Conservation (phyloP, 37 sponge, comb jelly and placozoan genomes). For the Beroe forskalii region DNA sequence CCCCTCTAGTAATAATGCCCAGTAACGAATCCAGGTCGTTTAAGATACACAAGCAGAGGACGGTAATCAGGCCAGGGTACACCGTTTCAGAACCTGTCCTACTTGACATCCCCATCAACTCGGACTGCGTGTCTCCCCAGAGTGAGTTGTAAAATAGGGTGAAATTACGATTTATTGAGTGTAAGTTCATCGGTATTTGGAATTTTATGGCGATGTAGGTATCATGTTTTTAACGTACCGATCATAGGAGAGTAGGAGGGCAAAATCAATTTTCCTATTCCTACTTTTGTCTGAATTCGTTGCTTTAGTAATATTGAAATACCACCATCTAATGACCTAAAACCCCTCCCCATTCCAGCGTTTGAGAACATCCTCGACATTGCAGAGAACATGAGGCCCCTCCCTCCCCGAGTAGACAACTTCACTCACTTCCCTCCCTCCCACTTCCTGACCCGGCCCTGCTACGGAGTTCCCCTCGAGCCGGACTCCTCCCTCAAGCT, state of each 20-base stretch:
- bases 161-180: too few relatives aligned
- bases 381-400: constrained; percentile 37
- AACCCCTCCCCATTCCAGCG: too few relatives aligned
- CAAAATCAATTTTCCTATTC: too few relatives aligned
- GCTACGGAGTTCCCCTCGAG: background rate
- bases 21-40: background rate
- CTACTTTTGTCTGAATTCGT: too few relatives aligned
- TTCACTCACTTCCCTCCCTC: constrained; percentile 56
- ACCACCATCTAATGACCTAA: too few relatives aligned
- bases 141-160: too few relatives aligned
- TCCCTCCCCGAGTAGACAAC: constrained; percentile 32
- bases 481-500: background rate
- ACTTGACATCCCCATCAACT: constrained; percentile 7
- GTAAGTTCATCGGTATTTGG: too few relatives aligned
- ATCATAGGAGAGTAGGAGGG: too few relatives aligned
- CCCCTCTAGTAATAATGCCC: too few relatives aligned
- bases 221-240: too few relatives aligned
- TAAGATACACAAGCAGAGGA: constrained; percentile 56
- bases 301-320: too few relatives aligned
- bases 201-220: too few relatives aligned
- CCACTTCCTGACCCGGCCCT: background rate
- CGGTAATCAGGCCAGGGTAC: constrained; percentile 51
- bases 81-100: constrained; percentile 2
- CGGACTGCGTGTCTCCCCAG: background rate
- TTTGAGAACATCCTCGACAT: constrained; percentile 29